Conservation (phyloP, 2,797 vertebrate species). For the Halcyon badia region DNA sequence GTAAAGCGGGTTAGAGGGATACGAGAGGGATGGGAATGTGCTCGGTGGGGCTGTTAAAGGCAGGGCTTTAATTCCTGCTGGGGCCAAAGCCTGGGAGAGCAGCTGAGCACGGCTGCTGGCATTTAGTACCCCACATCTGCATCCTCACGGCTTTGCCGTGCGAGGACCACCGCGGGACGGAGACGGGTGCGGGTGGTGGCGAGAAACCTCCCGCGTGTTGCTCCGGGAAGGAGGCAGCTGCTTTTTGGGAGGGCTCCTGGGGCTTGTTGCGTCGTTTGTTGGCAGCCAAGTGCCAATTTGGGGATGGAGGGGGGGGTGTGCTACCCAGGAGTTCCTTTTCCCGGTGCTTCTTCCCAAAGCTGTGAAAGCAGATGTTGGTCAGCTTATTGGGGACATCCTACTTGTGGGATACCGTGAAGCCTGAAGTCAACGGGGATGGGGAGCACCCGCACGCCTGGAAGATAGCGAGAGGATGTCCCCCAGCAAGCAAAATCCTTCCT, state of each 20-base stretch:
- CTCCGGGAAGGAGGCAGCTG: neutral
- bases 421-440: neutral
- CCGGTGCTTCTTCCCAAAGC: neutral
- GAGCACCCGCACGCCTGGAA: neutral
- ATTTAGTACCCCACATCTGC: neutral
- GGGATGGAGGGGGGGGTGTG: accelerated
- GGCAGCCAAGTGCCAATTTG: neutral
- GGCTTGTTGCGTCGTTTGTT: neutral
- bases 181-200: neutral
- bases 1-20: neutral
- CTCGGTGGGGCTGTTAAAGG: neutral
- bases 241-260: neutral
- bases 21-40: neutral
- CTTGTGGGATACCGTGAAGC: neutral
- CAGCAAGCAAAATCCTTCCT: neutral
- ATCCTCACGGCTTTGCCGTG: neutral
- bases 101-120: conserved; percentile 4
- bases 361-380: neutral
- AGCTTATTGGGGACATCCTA: neutral
- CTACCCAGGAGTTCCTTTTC: neutral
- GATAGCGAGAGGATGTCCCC: neutral
- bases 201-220: accelerated
- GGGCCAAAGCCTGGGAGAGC: neutral
- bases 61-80: neutral
- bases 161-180: neutral